These are phyloP conservation scores for Microcebus jonahi DNA, from an alignment of 2,113 vertebrate genomes.

Conservation along the genomic window DNA sequence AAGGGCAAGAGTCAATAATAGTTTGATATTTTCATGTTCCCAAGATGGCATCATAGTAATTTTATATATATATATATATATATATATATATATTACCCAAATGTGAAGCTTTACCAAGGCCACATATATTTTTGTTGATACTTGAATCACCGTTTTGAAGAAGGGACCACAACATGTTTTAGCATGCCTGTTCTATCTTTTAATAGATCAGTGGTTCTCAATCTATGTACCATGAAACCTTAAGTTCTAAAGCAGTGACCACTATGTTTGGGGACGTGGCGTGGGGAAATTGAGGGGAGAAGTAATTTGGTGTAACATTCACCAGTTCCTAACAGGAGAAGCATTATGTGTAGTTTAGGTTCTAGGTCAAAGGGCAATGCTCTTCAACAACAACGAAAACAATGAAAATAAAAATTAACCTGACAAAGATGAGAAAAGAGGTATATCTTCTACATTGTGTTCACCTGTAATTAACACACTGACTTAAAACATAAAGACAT, in stretches of 20 bases:
- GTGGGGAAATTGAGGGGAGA: background rate
- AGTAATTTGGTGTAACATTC: background rate
- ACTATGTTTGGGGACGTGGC: accelerated
- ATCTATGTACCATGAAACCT: background rate
- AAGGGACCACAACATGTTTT: no score
- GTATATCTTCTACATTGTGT: accelerated
- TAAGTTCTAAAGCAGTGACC: no score
- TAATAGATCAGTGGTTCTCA: background rate
- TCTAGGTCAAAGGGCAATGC: background rate
- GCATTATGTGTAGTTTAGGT: background rate
- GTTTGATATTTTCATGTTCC: background rate
- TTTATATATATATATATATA: no score
- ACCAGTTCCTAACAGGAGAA: no score
- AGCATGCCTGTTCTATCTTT: accelerated
- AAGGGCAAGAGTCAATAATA: background rate
- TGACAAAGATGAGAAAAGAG: no score
- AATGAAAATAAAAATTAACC: background rate
- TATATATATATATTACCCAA: no score
- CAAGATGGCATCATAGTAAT: background rate
- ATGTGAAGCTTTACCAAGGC: background rate
- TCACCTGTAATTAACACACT: accelerated
- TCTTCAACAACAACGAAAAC: background rate
- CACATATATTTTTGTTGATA: background rate
- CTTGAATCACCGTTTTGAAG: background rate
- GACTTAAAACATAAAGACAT: accelerated